Conservation (phyloP, 2,797 vertebrate species). For the Malurus splendens region DNA sequence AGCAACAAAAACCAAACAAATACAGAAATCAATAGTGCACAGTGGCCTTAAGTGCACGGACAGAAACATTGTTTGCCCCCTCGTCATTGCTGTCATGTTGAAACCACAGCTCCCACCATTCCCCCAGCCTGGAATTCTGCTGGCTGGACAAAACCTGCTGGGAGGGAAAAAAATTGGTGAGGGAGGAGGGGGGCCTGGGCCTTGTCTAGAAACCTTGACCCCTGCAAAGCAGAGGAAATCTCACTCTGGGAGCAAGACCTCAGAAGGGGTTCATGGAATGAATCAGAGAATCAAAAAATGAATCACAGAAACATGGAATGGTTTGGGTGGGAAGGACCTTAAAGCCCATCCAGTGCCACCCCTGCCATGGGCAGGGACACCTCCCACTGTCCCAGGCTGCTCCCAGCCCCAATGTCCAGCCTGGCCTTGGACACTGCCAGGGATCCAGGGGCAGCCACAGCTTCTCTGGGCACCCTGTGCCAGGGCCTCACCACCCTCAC, state of each 20-base stretch:
- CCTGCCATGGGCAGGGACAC: not conserved
- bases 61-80: not conserved
- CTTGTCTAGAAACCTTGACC: not conserved
- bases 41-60: not conserved
- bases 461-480: not conserved
- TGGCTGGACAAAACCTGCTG: not conserved
- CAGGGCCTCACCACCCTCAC: accelerated
- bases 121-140: not conserved
- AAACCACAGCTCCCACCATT: not conserved
- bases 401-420: accelerated
- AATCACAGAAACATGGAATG: not conserved
- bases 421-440: not conserved
- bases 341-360: accelerated
- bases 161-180: not conserved
- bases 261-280: not conserved
- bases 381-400: accelerated
- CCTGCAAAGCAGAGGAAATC: not conserved
- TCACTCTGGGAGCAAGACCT: accelerated
- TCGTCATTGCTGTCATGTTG: conserved; percentile 7
- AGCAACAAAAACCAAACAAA: not conserved
- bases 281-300: not conserved
- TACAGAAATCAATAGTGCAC: not conserved
- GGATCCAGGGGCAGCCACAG: not conserved
- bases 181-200: too few relatives aligned
- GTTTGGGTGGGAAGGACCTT: not conserved